Conservation (phyloP, 2,113 vertebrate species). For the Amazona vittata region DNA sequence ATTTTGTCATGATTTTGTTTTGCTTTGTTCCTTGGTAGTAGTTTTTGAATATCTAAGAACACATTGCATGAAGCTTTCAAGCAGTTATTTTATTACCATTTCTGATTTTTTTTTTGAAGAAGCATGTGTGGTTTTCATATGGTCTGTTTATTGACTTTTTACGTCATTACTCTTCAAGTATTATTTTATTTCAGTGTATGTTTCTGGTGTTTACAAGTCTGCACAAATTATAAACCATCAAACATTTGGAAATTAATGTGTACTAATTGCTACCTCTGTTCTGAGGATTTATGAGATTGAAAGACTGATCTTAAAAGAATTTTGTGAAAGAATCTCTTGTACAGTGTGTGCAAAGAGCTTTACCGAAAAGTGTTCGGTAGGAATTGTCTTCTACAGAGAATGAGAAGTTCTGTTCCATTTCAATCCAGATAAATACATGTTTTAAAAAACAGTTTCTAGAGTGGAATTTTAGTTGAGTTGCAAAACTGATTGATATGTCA, state of each 20-base stretch:
- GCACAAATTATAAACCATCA: slow-evolving; percentile 10
- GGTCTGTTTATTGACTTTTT: slow-evolving; percentile 50
- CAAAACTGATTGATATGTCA: background rate
- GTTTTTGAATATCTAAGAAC: slow-evolving; percentile 35
- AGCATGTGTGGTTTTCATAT: background rate
- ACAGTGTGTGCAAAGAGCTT: slow-evolving; percentile 17
- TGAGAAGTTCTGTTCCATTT: background rate
- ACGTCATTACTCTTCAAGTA: slow-evolving; percentile 36
- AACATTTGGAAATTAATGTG: background rate
- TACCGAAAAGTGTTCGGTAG: slow-evolving; percentile 2
- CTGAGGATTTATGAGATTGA: slow-evolving; percentile 63
- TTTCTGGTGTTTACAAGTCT: background rate
- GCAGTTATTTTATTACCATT: slow-evolving; percentile 26
- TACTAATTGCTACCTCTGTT: slow-evolving; percentile 49
- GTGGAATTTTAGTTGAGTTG: background rate
- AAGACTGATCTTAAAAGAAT: slow-evolving; percentile 25
- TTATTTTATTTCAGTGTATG: slow-evolving; percentile 29
- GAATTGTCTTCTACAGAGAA: background rate
- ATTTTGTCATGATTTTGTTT: slow-evolving; percentile 37
- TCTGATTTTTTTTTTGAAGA: slow-evolving; percentile 8
- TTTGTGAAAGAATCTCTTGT: slow-evolving; percentile 45
- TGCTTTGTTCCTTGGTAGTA: slow-evolving; percentile 35
- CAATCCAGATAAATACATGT: background rate
- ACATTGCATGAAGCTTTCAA: slow-evolving; percentile 40
- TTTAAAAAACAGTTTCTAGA: background rate